These are phyloP conservation scores for Halichoerus grypus DNA, from an alignment of 2,113 vertebrate species.

Conservation along the genomic window DNA sequence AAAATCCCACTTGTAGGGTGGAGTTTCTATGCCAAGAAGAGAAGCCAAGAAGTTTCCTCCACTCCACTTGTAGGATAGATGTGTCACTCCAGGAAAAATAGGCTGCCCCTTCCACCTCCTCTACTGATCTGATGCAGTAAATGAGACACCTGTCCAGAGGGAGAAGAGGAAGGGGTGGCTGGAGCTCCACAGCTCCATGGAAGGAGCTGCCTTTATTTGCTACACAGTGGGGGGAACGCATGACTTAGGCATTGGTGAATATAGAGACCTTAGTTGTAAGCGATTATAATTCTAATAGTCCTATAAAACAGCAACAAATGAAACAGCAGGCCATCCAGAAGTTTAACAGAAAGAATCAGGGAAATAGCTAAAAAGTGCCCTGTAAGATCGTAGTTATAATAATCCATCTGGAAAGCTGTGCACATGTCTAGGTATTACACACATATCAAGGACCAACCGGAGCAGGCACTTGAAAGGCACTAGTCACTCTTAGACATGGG, in stretches of 20 bases:
- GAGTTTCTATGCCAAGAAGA: neutral
- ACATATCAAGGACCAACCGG: neutral
- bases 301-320: neutral
- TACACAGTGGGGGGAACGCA: neutral
- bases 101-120: neutral
- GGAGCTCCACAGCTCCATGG: neutral
- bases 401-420: neutral
- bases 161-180: neutral
- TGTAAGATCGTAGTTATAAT: neutral
- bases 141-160: neutral
- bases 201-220: neutral
- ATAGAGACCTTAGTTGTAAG: neutral
- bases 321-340: neutral
- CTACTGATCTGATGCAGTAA: neutral
- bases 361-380: neutral
- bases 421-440: neutral
- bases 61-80: neutral
- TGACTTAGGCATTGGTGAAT: neutral
- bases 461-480: neutral
- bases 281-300: neutral
- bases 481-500: neutral
- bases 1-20: neutral
- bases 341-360: neutral
- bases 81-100: neutral
- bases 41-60: no score